Evolutionary conservation across 2,888 invertebrate genomes (phyloP), one percentile per base, ranked within the genome.

Genomic region (Hemicrepidius hirtus): DNA sequence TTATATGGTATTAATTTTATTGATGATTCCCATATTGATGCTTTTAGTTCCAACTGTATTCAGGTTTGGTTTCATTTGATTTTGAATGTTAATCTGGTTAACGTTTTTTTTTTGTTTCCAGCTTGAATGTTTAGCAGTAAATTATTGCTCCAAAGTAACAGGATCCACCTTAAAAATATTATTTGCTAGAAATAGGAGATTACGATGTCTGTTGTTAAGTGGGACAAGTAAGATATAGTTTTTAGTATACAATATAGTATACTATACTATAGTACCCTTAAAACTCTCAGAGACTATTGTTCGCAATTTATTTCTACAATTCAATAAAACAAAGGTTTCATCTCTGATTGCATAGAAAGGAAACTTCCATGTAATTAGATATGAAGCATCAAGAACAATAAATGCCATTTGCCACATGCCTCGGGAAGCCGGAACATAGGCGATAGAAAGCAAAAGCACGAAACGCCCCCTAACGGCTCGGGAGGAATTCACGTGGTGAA

Each of bases 11-110:
- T 99, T 78, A 97, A 97, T 87, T 98, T 98, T 80, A 96, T 98
- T 6, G 99, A 99, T 81, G 99, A 99, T 89, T 96, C 97, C 0
- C 99, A 99, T 81, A 98, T 99, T 57, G 99, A 99, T 85, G 97
- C 99, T 0, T 96, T 99, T 86, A 96, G 96, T 79, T 96, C 96
- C 1, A 98, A 98, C 84, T 98, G 98, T 85, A 98, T 98, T 81
- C 95, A 93, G 90, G 93, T 92, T 83, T 79, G 73, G 60, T 13
- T 32, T 57, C 20, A 35, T 40, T 12, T 4, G 0, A 24, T 18
- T 10, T 9, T 3, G 12, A 49, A 46, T 13, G 40, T 5, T 50
- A 20, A 69, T 16, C 21, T 3, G 5, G 24, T 2, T 13, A 40
- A 40, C 13, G 5, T 12, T 41, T 6, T 40, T 12, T 41, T 6